A percentile compares a stretch with the other conserved stretches of the same genome.
phyloP scores from a whole-genome alignment of 2,113 vertebrate species.

The Erinaceus europaeus region DNA sequence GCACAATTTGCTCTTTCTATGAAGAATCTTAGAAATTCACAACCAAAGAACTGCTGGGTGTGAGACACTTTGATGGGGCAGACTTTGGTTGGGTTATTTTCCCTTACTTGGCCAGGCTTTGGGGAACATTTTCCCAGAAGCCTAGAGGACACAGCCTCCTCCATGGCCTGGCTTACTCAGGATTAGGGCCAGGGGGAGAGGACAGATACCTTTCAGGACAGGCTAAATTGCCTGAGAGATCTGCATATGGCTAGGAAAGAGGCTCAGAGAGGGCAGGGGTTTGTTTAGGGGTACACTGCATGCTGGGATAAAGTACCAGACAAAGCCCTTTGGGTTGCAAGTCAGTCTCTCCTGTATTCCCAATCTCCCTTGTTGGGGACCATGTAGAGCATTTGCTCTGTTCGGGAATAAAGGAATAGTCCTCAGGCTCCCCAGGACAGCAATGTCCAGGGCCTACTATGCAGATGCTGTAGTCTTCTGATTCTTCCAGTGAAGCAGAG shows the following conservation, averaged over 20 bases:
- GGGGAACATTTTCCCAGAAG: background rate
- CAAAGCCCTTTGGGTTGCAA: background rate
- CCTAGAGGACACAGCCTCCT: background rate
- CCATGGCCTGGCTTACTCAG: background rate
- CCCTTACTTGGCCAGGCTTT: too few species aligned
- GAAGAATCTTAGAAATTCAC: too few species aligned
- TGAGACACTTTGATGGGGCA: accelerated
- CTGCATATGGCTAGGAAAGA: too few species aligned
- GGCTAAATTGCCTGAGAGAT: background rate
- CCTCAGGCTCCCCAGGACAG: background rate
- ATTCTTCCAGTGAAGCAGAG: background rate
- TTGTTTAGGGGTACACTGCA: background rate
- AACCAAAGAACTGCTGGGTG: too few species aligned
- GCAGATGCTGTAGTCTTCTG: background rate
- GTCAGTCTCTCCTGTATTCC: background rate
- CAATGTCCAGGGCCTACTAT: background rate
- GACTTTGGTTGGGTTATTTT: background rate
- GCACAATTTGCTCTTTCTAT: too few species aligned
- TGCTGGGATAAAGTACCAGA: background rate
- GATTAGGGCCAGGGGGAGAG: background rate
- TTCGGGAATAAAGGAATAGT: background rate
- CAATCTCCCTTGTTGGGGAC: background rate
- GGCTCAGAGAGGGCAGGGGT: background rate
- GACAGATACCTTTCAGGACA: background rate
- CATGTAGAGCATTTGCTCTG: background rate